Evolutionary conservation across 2,797 vertebrate genomes (phyloP).

Genomic region (Nannoperca obscura): DNA sequence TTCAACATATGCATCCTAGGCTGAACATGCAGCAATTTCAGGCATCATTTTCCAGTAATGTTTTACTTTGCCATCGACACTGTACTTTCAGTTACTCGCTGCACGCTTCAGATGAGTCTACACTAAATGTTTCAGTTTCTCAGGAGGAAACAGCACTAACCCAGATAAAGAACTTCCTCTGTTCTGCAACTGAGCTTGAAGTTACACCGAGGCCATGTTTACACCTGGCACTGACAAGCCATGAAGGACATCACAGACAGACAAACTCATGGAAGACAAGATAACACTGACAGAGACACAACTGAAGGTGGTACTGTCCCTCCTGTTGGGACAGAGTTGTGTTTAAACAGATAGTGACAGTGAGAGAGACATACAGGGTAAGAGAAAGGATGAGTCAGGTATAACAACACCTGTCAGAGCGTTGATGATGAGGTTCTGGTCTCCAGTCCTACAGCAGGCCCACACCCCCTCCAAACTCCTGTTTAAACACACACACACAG

Average conservation of each 20-base stretch:
- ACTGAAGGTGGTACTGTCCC: neutral
- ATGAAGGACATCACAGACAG: neutral
- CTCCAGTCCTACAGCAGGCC: slow-evolving; percentile 58
- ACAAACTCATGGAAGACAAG: neutral
- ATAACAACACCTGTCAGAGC: slow-evolving; percentile 68
- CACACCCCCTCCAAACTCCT: slow-evolving; percentile 57
- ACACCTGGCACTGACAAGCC: no score
- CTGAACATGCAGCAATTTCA: neutral
- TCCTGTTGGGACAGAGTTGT: neutral
- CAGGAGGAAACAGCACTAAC: slow-evolving; percentile 1
- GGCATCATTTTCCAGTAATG: neutral
- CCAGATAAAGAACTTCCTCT: neutral
- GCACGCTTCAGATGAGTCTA: neutral
- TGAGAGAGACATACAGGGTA: neutral
- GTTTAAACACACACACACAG: slow-evolving; percentile 26
- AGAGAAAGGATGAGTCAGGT: slow-evolving; percentile 46
- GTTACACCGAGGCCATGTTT: neutral
- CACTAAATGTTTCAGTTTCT: neutral
- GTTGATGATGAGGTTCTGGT: slow-evolving; percentile 61
- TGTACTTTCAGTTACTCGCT: slow-evolving; percentile 1
- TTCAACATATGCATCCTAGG: slow-evolving; percentile 42
- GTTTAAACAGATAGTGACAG: slow-evolving; percentile 2
- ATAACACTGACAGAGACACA: neutral
- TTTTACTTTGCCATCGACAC: neutral
- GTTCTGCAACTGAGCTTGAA: neutral